Conservation (phyloP, 1,140 invertebrate genomes). For the Elysia chlorotica region DNA sequence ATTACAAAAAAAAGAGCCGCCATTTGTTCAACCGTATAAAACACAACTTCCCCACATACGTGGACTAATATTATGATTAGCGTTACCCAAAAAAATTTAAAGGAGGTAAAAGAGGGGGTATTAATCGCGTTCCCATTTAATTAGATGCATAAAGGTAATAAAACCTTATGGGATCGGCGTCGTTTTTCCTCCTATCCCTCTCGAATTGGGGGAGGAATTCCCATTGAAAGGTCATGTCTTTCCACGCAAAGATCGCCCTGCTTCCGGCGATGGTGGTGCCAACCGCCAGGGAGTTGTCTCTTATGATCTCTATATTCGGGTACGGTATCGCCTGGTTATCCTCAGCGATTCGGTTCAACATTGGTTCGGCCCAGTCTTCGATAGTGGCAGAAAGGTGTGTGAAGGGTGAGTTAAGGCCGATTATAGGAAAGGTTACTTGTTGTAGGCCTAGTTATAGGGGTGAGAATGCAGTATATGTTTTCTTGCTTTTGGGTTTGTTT, state of each 20-base stretch:
- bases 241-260: constrained; percentile 72
- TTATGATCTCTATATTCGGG: constrained; percentile 94
- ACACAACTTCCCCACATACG: too few relatives aligned
- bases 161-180: background rate
- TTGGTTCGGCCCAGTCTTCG: constrained; percentile 92
- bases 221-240: constrained; percentile 82
- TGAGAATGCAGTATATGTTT: too few relatives aligned
- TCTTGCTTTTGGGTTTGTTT: too few relatives aligned
- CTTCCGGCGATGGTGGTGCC: constrained; percentile 14
- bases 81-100: too few relatives aligned
- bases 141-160: background rate
- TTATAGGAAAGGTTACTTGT: too few relatives aligned
- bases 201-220: constrained; percentile 65
- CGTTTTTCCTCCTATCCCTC: background rate
- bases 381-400: background rate
- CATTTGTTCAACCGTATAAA: too few relatives aligned
- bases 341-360: constrained; percentile 72
- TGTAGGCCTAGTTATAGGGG: too few relatives aligned
- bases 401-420: too few relatives aligned
- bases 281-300: constrained; percentile 81
- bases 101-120: too few relatives aligned
- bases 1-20: too few relatives aligned
- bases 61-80: too few relatives aligned
- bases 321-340: constrained; percentile 81
- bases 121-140: background rate